Evolutionary conservation across 2,113 vertebrate species (phyloP).

Genomic region (Cebidichthys violaceus): DNA sequence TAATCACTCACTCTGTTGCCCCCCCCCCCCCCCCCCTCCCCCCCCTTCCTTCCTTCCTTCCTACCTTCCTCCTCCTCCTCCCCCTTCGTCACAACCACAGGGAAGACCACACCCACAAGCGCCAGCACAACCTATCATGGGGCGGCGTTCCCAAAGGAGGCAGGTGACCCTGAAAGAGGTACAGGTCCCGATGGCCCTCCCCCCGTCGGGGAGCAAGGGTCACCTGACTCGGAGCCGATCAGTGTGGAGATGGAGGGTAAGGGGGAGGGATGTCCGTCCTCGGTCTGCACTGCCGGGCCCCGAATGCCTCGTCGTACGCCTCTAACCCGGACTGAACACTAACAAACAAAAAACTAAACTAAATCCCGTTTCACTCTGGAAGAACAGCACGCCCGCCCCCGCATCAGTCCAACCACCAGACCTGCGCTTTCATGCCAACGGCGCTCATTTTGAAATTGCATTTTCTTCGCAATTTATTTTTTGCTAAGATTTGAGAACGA

Average conservation of each 20-base stretch:
- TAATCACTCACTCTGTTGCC: slow-evolving; percentile 85
- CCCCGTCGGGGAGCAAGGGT: slow-evolving; percentile 83
- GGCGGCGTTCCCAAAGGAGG: slow-evolving; percentile 82
- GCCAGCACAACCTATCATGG: slow-evolving; percentile 84
- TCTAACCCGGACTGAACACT: slow-evolving; percentile 71
- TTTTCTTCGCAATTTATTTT: slow-evolving; percentile 9
- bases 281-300: slow-evolving; percentile 79
- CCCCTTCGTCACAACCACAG: slow-evolving; percentile 84
- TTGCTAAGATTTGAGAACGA: not conserved
- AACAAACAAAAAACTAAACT: slow-evolving; percentile 30
- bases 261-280: slow-evolving; percentile 80
- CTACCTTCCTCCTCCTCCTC: slow-evolving; percentile 31
- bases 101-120: slow-evolving; percentile 86
- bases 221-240: slow-evolving; percentile 87
- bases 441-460: not conserved
- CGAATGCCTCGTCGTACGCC: slow-evolving; percentile 61
- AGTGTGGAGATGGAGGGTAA: slow-evolving; percentile 92
- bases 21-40: slow-evolving; percentile 34
- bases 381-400: slow-evolving; percentile 33
- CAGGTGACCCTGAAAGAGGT: slow-evolving; percentile 86
- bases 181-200: slow-evolving; percentile 84
- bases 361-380: slow-evolving; percentile 44
- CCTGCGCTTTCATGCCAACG: not conserved
- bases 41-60: slow-evolving; percentile 38
- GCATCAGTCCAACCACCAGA: not conserved